Evolutionary conservation across 2,113 vertebrate species (phyloP).

Genomic region (Trinectes maculatus): DNA sequence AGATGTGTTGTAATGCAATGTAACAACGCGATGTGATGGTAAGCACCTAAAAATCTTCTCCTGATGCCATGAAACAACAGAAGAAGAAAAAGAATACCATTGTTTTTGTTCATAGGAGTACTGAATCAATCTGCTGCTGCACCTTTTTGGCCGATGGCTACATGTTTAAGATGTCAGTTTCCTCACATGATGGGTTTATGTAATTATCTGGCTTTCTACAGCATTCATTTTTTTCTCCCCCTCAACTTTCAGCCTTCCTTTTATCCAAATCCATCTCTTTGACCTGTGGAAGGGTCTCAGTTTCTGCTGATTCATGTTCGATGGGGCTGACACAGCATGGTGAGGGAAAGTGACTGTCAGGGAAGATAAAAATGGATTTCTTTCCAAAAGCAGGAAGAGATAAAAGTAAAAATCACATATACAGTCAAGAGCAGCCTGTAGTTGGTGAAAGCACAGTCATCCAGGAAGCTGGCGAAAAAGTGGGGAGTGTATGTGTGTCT

Average conservation of each 20-base stretch:
- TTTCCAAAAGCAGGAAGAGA: slow-evolving; percentile 25
- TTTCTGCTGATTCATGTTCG: slow-evolving; percentile 53
- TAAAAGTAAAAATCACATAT: slow-evolving; percentile 29
- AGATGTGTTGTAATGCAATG: no score
- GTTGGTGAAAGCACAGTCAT: slow-evolving; percentile 38
- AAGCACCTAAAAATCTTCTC: no score
- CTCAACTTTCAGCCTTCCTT: neutral
- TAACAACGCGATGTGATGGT: no score
- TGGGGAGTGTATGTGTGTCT: neutral
- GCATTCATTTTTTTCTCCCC: no score
- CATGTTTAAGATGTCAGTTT: slow-evolving; percentile 3
- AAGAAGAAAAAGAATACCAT: no score
- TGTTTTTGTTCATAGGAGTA: no score
- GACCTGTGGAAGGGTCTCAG: slow-evolving; percentile 32
- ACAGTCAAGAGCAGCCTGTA: slow-evolving; percentile 17
- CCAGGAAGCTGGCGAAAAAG: slow-evolving; percentile 36
- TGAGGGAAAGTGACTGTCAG: slow-evolving; percentile 35
- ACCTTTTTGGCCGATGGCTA: neutral
- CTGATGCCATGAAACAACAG: no score
- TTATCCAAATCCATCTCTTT: slow-evolving; percentile 17
- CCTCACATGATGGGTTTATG: neutral
- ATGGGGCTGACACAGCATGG: slow-evolving; percentile 54
- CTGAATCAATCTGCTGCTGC: no score
- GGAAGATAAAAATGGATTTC: slow-evolving; percentile 56
- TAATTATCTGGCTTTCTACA: slow-evolving; percentile 11